Evolutionary conservation across 2,113 vertebrate genomes (phyloP).

Genomic region (Anarrhichthys ocellatus): DNA sequence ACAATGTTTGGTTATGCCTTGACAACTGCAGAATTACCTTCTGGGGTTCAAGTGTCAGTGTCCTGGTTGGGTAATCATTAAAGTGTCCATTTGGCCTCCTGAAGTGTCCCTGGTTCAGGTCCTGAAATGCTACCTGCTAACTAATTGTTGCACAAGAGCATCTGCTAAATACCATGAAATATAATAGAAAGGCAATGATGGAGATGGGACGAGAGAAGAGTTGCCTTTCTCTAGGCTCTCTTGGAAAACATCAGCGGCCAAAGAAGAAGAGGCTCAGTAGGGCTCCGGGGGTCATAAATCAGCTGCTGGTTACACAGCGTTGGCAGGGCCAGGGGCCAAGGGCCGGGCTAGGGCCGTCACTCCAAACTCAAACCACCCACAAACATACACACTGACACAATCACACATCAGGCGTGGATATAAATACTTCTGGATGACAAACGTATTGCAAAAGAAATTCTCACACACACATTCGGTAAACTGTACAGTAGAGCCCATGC

Average conservation of each 20-base stretch:
- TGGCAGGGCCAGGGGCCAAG: slow-evolving; percentile 75
- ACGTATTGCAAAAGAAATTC: neutral
- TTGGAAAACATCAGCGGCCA: slow-evolving; percentile 72
- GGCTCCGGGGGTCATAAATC: slow-evolving; percentile 76
- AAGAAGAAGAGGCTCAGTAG: slow-evolving; percentile 75
- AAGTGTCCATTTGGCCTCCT: neutral
- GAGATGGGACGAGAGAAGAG: slow-evolving; percentile 36
- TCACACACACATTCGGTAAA: neutral
- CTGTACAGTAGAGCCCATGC: slow-evolving; percentile 7
- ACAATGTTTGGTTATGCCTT: neutral
- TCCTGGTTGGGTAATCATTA: neutral
- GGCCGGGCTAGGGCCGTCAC: slow-evolving; percentile 68
- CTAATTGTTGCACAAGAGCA: slow-evolving; percentile 19
- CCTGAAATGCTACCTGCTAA: slow-evolving; percentile 13
- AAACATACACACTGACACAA: slow-evolving; percentile 37
- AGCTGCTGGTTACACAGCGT: slow-evolving; percentile 77
- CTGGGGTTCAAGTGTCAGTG: neutral
- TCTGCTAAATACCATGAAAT: slow-evolving; percentile 27
- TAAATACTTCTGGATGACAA: neutral
- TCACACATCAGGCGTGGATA: slow-evolving; percentile 21
- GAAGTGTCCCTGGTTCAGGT: neutral
- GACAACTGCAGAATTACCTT: neutral
- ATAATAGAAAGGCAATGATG: slow-evolving; percentile 19
- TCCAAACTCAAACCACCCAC: slow-evolving; percentile 69
- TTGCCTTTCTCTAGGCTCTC: slow-evolving; percentile 55